Evolutionary conservation across 2,113 vertebrate species (phyloP).

Genomic region (Oncorhynchus tshawytscha): DNA sequence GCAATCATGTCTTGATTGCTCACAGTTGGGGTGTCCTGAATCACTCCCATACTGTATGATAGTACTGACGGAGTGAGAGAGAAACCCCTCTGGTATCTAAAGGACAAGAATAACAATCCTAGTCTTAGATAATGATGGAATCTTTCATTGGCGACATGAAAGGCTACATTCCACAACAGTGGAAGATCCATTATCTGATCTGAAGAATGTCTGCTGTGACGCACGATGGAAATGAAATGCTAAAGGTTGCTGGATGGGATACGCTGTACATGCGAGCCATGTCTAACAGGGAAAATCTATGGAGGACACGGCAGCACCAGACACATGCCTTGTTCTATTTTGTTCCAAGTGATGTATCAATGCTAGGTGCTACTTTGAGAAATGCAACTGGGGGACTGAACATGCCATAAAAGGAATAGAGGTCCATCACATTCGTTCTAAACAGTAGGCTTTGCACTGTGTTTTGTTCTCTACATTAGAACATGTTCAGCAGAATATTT

Average conservation of each 20-base stretch:
- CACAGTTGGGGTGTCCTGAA: conserved; percentile 21
- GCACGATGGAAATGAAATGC: neutral
- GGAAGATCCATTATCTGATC: neutral
- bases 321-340: neutral
- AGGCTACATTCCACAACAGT: neutral
- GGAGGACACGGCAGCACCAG: neutral
- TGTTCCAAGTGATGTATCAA: neutral
- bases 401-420: neutral
- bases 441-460: neutral
- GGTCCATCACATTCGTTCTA: neutral
- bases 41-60: neutral
- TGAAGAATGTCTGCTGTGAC: neutral
- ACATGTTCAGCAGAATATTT: neutral
- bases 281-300: neutral
- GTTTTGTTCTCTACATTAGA: neutral
- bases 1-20: conserved; percentile 44
- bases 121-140: neutral
- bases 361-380: neutral
- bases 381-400: conserved; percentile 13
- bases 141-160: neutral
- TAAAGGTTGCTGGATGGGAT: neutral
- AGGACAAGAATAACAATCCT: neutral
- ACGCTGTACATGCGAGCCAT: neutral
- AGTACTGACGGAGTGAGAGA: neutral
- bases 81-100: neutral